Evolutionary conservation across 2,888 invertebrate species (phyloP), one percentile per base, ranked within the genome.

Genomic region (Patella depressa): DNA sequence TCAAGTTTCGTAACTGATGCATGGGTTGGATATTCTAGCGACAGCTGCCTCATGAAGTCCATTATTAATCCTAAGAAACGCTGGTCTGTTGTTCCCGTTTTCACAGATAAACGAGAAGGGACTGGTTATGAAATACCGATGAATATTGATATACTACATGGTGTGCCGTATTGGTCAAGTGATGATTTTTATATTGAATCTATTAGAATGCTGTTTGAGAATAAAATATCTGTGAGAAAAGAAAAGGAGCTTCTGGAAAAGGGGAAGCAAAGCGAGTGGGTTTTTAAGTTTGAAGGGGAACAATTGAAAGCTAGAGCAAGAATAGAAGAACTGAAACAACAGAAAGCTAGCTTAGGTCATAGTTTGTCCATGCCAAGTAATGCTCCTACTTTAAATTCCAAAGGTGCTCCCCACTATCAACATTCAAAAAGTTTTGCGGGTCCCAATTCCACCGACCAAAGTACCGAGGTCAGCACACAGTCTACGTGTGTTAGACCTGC

Each of bases 31-130:
- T 82, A 87, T 77, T 84, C 85, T 3, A 86, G 86, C 74, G 87
- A 89, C 74, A 82, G 83, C 12, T 86, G 87, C 72, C 79, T 89
- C 19, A 87, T 87, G 85, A 82, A 83, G 34, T 85, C 88, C 2
- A 88, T 89, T 53, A 78, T 83, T 45, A 84, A 87, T 72, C 74
- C 79, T 29, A 80, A 85, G 0, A 88, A 86, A 71, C 77, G 79
- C 24, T 89, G 88, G 88, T 87, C 85, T 81, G 87, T 88, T 9
- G 88, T 89, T 11, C 88, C 88, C 5, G 83, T 89, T 7, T 86
- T 85, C 24, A 86, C 86, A 12, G 83, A 85, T 65, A 83, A 82
- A n/a, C 76, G 77, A 19, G 76, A 78, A 72, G 83, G 77, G 11
- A 75, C 80, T 12, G 78, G 79, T 0, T 86, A 83, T 76, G 80